phyloP scores from a whole-genome alignment of 2,797 vertebrate species.

The Microhierax caerulescens region DNA sequence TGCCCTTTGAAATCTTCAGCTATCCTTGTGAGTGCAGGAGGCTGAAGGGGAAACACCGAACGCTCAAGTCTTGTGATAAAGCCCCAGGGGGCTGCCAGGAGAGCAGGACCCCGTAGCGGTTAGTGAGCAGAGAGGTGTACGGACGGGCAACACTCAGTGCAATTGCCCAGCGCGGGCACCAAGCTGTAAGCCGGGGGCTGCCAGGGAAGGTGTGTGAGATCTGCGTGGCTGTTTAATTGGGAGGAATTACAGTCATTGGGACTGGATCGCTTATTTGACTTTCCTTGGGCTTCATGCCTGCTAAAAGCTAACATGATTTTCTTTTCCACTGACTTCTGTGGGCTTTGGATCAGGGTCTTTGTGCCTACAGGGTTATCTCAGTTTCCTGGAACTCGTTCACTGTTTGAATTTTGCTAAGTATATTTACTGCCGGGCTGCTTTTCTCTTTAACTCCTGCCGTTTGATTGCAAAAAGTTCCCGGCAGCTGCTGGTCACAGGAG shows the following conservation, averaged over 20 bases:
- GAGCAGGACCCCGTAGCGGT: not conserved
- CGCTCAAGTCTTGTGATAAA: not conserved
- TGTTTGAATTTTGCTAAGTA: slow-evolving; percentile 51
- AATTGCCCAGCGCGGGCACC: not conserved
- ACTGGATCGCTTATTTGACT: not conserved
- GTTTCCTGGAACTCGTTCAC: slow-evolving; percentile 45
- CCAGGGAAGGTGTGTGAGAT: not conserved
- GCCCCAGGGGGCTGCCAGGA: not conserved
- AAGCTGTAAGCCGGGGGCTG: not conserved
- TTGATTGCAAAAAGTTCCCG: not conserved
- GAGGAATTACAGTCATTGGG: not conserved
- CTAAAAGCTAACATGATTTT: not conserved
- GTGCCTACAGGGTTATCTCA: slow-evolving; percentile 44
- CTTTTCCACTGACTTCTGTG: not conserved
- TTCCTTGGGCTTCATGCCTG: not conserved
- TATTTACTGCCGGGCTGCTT: slow-evolving; percentile 38
- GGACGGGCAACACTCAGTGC: not conserved
- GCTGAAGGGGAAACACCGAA: not conserved
- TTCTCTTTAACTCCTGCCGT: not conserved
- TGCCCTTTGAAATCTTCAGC: not conserved
- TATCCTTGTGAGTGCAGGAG: not conserved
- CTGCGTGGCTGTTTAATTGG: not conserved
- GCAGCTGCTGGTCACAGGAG: not conserved
- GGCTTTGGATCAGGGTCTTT: slow-evolving; percentile 39
- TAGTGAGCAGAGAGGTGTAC: not conserved